Conservation (phyloP, 1,140 invertebrate genomes). For the Macrocentrus cingulum region DNA sequence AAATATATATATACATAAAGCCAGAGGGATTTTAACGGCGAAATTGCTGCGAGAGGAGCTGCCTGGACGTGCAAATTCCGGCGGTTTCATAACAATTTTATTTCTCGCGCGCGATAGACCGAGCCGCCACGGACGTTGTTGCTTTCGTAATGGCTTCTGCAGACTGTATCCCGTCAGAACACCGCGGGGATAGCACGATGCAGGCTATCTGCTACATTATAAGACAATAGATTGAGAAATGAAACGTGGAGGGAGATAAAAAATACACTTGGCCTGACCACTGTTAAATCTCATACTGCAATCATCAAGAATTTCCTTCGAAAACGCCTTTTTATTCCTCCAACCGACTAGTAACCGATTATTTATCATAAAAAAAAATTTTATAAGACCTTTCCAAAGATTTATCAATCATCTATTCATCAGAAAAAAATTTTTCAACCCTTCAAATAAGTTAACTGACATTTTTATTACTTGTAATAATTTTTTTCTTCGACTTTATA, state of each 20-base stretch:
- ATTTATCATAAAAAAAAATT: no score
- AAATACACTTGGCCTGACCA: not conserved
- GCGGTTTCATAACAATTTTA: conserved; percentile 24
- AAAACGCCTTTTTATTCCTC: no score
- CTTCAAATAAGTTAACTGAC: no score
- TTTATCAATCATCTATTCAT: no score
- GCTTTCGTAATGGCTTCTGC: conserved; percentile 18
- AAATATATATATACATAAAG: no score
- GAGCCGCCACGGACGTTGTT: conserved; percentile 13
- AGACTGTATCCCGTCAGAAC: not conserved
- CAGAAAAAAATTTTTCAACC: no score
- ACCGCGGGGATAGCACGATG: not conserved
- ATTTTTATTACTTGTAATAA: no score
- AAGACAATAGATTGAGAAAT: conserved; percentile 23
- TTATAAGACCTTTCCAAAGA: no score
- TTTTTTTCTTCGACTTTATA: no score
- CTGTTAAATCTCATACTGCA: no score
- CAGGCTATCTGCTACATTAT: conserved; percentile 3
- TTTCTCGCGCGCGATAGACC: conserved; percentile 22
- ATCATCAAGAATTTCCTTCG: no score
- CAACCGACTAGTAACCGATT: no score
- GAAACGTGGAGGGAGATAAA: not conserved
- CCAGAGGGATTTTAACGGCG: conserved; percentile 11
- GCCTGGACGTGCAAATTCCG: conserved; percentile 22
- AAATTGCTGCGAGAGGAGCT: conserved; percentile 15